Conservation (phyloP, 2,888 invertebrate genomes). For the Acrobasis suavella region DNA sequence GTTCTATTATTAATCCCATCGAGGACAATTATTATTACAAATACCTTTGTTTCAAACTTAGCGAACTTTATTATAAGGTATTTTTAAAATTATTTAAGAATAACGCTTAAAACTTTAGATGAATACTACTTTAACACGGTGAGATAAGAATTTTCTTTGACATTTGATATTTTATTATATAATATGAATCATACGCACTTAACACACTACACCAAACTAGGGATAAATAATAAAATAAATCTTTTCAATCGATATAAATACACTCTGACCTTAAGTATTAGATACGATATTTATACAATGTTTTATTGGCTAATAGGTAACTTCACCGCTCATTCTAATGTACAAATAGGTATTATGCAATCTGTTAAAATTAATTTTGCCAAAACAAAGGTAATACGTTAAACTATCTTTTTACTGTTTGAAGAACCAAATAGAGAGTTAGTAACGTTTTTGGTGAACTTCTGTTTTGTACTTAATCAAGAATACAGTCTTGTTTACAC, state of each 20-base stretch:
- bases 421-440: not conserved
- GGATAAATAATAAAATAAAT: slow-evolving; percentile 61
- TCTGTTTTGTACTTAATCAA: slow-evolving; percentile 71
- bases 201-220: not conserved
- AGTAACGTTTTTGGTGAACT: not conserved
- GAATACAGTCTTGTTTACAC: slow-evolving; percentile 71
- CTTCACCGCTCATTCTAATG: slow-evolving; percentile 68
- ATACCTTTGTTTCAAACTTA: not conserved
- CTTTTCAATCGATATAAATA: slow-evolving; percentile 63
- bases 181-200: not conserved
- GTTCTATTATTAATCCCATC: no score
- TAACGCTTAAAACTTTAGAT: not conserved
- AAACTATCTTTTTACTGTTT: not conserved
- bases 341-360: slow-evolving; percentile 17
- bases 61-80: not conserved
- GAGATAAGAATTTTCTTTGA: not conserved
- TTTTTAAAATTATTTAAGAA: not conserved
- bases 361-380: not conserved
- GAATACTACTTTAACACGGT: not conserved
- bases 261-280: slow-evolving; percentile 48
- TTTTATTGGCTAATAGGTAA: slow-evolving; percentile 64
- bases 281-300: not conserved
- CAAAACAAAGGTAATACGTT: not conserved
- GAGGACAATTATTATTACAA: no score
- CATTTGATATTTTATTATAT: not conserved